Base-by-base conservation (phyloP, 2,888 invertebrate species). In the Pollenia labialis region DNA sequence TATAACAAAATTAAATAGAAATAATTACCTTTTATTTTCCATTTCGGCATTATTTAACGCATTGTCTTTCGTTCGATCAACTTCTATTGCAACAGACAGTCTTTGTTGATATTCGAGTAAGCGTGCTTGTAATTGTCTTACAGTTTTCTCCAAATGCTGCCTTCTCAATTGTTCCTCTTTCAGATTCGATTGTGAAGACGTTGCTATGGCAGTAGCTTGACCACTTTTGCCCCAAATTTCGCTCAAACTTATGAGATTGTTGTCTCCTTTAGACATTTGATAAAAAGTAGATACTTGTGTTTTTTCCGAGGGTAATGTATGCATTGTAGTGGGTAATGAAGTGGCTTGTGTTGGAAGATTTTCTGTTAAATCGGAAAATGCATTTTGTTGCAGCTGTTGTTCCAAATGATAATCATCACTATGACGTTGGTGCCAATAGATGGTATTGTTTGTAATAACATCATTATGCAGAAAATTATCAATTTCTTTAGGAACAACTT, bases 141-240 rank as follows among this genome's bases (percentile, higher is more conserved):
- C 97, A 89, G 96, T 94, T 84, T 95, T 94, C 93, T 97, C 97
- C 90, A 93, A 92, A 94, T 97, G 97, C 94, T 97, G 96, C 90
- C 97, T 94, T 84, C 97, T 95, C 54, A 96, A 93, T 90, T 95
- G 95, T 91, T 97, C 97, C 92, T 97, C 97, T 91, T 97, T 96
- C 3, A 84, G 52, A 18, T 83, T 81, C 0, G 66, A 72, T 77
- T 88, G 71, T 0, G 68, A 69, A 14, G 69, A 77, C n/a, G 75
- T 46, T 56, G 89, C 44, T 82, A 89, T 89, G n/a, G 88, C 84
- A 64, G 89, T 89, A 12, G 71, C 79, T 18, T 89, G 90, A 2
- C 94, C 81, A 92, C 94, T 82, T 66, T 90, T 91, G 1, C 92
- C 90, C 93, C 93, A 93, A 46, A 93, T 90, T 64, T 93, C 92